phyloP scores from a whole-genome alignment of 1,140 invertebrate genomes.

The Goniozus legneri region DNA sequence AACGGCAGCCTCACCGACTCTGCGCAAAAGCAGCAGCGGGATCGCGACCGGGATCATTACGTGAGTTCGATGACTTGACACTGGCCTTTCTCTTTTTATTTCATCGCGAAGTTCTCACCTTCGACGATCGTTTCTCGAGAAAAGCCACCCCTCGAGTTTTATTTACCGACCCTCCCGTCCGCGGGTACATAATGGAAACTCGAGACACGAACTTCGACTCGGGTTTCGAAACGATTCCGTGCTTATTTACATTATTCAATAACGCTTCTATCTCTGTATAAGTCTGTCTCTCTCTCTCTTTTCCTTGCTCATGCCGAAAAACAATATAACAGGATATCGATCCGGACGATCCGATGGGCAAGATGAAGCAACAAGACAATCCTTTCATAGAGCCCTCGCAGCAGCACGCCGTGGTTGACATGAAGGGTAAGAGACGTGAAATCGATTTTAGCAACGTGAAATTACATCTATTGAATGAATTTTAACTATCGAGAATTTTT shows the following conservation, averaged over 20 bases:
- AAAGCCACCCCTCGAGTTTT: too few species aligned
- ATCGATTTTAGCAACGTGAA: neutral
- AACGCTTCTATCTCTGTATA: too few species aligned
- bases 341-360: conserved; percentile 74
- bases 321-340: conserved; percentile 67
- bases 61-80: conserved; percentile 41
- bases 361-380: conserved; percentile 86
- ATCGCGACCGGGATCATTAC: conserved; percentile 50
- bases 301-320: neutral
- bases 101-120: too few species aligned
- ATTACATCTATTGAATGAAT: neutral
- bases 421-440: conserved; percentile 72
- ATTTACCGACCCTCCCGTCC: too few species aligned
- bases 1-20: conserved; percentile 60
- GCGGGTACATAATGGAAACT: too few species aligned
- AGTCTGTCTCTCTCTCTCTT: neutral
- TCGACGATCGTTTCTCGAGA: too few species aligned
- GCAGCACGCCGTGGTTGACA: conserved; percentile 85
- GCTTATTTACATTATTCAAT: too few species aligned
- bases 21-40: conserved; percentile 59
- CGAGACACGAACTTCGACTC: too few species aligned
- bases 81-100: neutral
- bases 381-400: conserved; percentile 86
- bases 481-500: neutral
- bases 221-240: too few species aligned